These are phyloP conservation scores for Dryobotodes eremita DNA, from an alignment of 2,888 invertebrate species.

Conservation along the genomic window DNA sequence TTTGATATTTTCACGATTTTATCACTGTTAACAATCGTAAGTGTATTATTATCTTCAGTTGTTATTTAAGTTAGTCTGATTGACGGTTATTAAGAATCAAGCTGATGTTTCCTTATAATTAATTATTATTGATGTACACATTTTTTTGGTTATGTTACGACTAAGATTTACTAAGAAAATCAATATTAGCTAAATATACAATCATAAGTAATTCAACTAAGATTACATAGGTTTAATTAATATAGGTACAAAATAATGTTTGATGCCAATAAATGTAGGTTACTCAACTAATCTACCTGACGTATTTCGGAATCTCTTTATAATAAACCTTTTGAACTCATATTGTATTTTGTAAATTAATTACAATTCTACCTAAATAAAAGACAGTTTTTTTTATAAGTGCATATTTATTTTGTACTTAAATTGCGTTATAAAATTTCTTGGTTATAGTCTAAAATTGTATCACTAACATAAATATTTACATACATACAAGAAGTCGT, in stretches of 20 bases:
- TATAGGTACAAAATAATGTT: conserved; percentile 63
- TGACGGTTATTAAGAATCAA: conserved; percentile 11
- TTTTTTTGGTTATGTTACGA: conserved; percentile 1
- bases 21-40: conserved; percentile 11
- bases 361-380: conserved; percentile 48
- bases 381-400: conserved; percentile 41
- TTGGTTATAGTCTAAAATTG: conserved; percentile 31
- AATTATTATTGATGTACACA: conserved; percentile 26
- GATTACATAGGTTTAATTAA: conserved; percentile 18
- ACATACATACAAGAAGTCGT: conserved; percentile 67
- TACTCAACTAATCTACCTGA: conserved; percentile 71
- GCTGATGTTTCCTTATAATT: conserved; percentile 2
- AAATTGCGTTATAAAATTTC: conserved; percentile 68
- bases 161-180: conserved; percentile 2
- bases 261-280: conserved; percentile 76
- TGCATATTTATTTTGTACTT: conserved; percentile 75
- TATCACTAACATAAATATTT: conserved; percentile 65
- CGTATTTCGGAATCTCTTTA: conserved; percentile 71
- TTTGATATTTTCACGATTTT: conserved; percentile 17
- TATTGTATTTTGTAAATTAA: conserved; percentile 55
- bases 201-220: conserved; percentile 30
- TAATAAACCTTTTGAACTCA: conserved; percentile 67
- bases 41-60: conserved; percentile 13
- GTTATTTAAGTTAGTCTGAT: neutral
- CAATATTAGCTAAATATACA: conserved; percentile 23